Conservation (phyloP, 1,140 invertebrate species). For the Diabrotica undecimpunctata region DNA sequence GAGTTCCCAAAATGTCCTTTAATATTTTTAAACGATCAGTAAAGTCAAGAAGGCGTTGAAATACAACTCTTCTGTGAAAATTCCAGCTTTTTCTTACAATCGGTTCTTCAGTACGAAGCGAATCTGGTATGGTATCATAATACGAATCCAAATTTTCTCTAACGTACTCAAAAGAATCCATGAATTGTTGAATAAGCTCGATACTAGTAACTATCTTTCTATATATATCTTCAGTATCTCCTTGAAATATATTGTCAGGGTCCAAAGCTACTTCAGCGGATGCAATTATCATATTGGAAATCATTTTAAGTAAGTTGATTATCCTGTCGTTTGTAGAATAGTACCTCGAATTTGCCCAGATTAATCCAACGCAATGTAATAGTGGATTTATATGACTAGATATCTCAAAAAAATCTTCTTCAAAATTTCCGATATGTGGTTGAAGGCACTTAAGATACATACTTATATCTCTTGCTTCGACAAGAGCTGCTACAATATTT, state of each 20-base stretch:
- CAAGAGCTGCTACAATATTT: conserved; percentile 48
- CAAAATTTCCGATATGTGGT: conserved; percentile 65
- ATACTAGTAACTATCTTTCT: conserved; percentile 52
- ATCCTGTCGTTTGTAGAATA: conserved; percentile 73
- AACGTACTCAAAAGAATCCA: conserved; percentile 53
- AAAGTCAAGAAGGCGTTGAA: conserved; percentile 67
- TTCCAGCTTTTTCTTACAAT: conserved; percentile 59
- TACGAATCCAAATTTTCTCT: conserved; percentile 54
- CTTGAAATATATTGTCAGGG: conserved; percentile 65
- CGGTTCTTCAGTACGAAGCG: conserved; percentile 19
- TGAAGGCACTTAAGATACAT: conserved; percentile 61
- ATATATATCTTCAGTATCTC: conserved; percentile 63
- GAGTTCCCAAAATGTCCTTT: conserved; percentile 67
- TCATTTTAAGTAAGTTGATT: conserved; percentile 67
- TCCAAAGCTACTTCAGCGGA: conserved; percentile 55
- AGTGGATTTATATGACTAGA: conserved; percentile 61
- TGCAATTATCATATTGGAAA: conserved; percentile 74
- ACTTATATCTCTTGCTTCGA: conserved; percentile 65
- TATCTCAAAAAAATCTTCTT: conserved; percentile 66
- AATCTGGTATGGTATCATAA: conserved; percentile 33
- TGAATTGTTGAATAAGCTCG: conserved; percentile 49
- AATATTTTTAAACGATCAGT: conserved; percentile 57
- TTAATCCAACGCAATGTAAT: conserved; percentile 64
- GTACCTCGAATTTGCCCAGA: conserved; percentile 81
- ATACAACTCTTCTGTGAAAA: conserved; percentile 69